Conservation (phyloP, 2,888 invertebrate species). For the Tipula confusa region DNA sequence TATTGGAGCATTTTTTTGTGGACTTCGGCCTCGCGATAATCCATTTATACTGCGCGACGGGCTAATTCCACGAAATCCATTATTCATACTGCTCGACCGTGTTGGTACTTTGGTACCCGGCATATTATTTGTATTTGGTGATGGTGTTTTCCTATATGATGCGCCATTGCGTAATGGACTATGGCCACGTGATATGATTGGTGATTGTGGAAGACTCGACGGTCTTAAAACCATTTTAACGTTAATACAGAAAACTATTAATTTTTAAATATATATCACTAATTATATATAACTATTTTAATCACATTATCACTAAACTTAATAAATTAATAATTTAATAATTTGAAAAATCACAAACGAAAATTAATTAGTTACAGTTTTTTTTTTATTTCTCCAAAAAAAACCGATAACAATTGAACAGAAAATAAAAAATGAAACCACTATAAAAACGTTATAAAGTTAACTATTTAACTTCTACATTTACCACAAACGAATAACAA, state of each 20-base stretch:
- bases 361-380: background rate
- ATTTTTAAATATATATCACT: background rate
- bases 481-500: constrained; percentile 12
- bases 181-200: constrained; percentile 3
- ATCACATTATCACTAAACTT: background rate
- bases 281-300: background rate
- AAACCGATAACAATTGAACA: background rate
- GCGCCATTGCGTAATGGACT: constrained; percentile 16
- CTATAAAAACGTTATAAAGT: background rate
- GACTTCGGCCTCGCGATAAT: constrained; percentile 30
- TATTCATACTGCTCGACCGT: constrained; percentile 28
- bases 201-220: constrained; percentile 20
- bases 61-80: constrained; percentile 31
- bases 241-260: background rate
- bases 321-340: background rate
- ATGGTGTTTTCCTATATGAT: background rate
- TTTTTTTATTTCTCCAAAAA: background rate
- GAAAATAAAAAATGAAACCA: background rate
- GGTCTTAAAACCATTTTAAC: constrained; percentile 30
- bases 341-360: background rate
- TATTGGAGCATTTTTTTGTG: constrained; percentile 44
- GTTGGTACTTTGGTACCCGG: background rate
- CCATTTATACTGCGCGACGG: constrained; percentile 32
- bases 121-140: background rate
- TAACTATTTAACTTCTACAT: background rate